Evolutionary conservation across 2,888 invertebrate species (phyloP), one percentile per base, ranked within the genome.

Genomic region (Zygothrica quintamaculata): DNA sequence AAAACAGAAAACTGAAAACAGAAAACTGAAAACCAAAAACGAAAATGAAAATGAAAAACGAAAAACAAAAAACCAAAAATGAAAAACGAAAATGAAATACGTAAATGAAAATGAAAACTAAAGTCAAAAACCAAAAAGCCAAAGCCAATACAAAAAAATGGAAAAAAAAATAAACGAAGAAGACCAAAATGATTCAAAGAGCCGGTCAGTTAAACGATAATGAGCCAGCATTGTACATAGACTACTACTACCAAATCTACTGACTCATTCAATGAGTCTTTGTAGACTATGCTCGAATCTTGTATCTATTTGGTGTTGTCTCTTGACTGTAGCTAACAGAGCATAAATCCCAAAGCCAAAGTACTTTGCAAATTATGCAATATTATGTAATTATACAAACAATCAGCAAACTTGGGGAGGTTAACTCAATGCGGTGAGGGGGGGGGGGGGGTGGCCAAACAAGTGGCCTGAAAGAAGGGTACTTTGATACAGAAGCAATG

Each of bases 331-430:
- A 78, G 78, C 80, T 87, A 88, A 88, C 88, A 89, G 88, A 88
- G 89, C 88, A 89, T 84, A 88, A 88, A 88, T 88, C 88, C 86
- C 82, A 82, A 77, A 84, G 74, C 67, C 62, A 78, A 69, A 70
- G 86, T 85, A 85, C 86, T 82, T 85, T 81, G 80, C 84, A 67
- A 80, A 87, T 82, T 82, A 87, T 82, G 82, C 87, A 82, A 82
- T 77, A 87, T 87, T 87, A 82, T 82, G 87, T 82, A 82, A 82
- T 82, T 87, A 82, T 70, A 80, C 84, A 80, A 74, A 80, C 80
- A 85, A 82, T 79, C 81, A 74, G 62, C 79, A 69, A 59, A 46
- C 31, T 42, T 42, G 40, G 46, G 16, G 15, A n/a, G n/a, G 29
- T 16, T 36, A 36, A 36, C 3, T 13, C 22, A 29, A 43, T 12